Evolutionary conservation across 1,140 invertebrate genomes (phyloP).

Genomic region (Microvelia longipes): DNA sequence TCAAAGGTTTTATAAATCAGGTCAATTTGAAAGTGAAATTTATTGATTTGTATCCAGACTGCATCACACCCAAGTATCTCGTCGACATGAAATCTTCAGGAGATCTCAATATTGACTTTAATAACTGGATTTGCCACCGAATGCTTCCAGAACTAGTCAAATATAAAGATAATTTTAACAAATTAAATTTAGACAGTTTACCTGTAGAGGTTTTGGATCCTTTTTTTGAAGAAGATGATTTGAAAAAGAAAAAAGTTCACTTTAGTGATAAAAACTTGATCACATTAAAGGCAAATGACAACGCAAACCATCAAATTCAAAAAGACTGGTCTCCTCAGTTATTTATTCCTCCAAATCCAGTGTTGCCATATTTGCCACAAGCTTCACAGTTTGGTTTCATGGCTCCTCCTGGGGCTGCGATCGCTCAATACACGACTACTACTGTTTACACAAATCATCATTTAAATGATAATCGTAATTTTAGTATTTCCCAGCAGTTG

Average conservation of each 20-base stretch:
- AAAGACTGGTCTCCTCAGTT: neutral
- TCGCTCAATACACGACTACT: neutral
- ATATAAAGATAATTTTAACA: neutral
- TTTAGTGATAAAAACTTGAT: neutral
- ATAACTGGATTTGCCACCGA: neutral
- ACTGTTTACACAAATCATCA: neutral
- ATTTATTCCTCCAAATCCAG: neutral
- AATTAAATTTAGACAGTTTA: neutral
- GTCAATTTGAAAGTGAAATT: neutral
- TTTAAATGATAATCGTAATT: neutral
- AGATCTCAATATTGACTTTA: neutral
- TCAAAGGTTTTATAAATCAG: neutral
- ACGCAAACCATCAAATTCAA: neutral
- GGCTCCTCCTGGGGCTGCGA: neutral
- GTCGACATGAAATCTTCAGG: neutral
- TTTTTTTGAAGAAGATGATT: neutral
- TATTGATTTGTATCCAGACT: neutral
- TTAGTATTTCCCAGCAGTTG: neutral
- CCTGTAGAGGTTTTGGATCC: neutral
- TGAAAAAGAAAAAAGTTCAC: neutral
- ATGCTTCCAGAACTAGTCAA: neutral
- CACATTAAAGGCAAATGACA: neutral
- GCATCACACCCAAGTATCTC: neutral
- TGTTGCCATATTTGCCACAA: neutral
- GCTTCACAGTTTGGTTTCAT: neutral